Conservation (phyloP, 2,113 vertebrate species). For the Heloderma charlesbogerti region DNA sequence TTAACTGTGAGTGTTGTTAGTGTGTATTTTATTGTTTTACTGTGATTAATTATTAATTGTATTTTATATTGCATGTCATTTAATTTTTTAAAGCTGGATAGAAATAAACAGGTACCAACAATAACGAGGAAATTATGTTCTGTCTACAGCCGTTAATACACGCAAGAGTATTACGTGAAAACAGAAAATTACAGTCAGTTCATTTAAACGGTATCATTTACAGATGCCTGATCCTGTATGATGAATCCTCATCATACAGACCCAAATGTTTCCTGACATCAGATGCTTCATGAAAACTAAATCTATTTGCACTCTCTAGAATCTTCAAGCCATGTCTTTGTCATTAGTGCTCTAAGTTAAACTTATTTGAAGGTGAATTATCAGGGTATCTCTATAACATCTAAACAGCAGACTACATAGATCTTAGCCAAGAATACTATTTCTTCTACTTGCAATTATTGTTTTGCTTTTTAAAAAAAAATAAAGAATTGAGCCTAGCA, state of each 20-base stretch:
- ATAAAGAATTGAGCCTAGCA: background rate
- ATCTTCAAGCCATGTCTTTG: slow-evolving; percentile 18
- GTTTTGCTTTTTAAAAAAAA: background rate
- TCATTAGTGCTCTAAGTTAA: slow-evolving; percentile 25
- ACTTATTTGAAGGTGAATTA: background rate
- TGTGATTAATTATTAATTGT: no score
- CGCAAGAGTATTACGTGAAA: background rate
- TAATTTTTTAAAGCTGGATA: background rate
- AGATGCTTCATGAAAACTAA: slow-evolving; percentile 26
- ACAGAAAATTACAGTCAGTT: background rate
- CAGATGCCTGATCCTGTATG: no score
- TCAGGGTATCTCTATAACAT: slow-evolving; percentile 6
- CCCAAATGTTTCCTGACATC: background rate
- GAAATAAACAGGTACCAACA: background rate
- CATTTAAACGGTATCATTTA: background rate
- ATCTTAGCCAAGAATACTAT: slow-evolving; percentile 11
- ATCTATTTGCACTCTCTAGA: slow-evolving; percentile 47
- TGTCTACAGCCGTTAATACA: slow-evolving; percentile 4
- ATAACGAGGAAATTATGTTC: slow-evolving; percentile 34
- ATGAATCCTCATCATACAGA: slow-evolving; percentile 7
- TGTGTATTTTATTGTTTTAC: no score
- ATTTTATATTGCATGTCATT: background rate
- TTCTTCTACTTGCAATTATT: background rate
- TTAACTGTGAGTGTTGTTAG: no score
- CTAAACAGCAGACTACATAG: slow-evolving; percentile 5